These are phyloP conservation scores for Saccostrea cuccullata DNA, from an alignment of 1,140 invertebrate genomes.

Conservation along the genomic window DNA sequence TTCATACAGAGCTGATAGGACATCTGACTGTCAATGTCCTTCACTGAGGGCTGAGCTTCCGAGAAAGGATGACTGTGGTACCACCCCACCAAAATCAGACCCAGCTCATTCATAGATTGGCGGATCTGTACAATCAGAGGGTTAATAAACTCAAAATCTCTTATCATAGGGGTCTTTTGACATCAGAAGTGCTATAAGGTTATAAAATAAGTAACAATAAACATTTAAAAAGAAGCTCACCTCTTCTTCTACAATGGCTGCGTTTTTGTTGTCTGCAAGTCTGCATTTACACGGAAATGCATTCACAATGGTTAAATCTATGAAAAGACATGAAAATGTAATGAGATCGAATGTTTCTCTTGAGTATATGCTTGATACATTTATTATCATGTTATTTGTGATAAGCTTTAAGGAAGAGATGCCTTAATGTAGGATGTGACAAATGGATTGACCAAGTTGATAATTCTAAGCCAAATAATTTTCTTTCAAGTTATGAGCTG, in stretches of 20 bases:
- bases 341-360: no score
- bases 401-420: no score
- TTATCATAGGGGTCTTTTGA: background rate
- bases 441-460: no score
- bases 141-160: background rate
- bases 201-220: background rate
- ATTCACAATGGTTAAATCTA: conserved; percentile 86
- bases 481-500: no score
- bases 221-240: conserved; percentile 60
- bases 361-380: no score
- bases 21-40: conserved; percentile 94
- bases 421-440: no score
- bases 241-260: conserved; percentile 77
- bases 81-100: conserved; percentile 93
- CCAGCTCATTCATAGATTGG: conserved; percentile 88
- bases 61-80: conserved; percentile 96
- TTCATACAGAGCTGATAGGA: conserved; percentile 97
- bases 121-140: conserved; percentile 84
- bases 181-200: background rate
- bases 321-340: conserved; percentile 45
- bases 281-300: conserved; percentile 93
- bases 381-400: no score
- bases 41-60: conserved; percentile 90
- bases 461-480: no score
- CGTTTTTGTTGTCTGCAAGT: conserved; percentile 85